Conservation (phyloP, 2,888 invertebrate species). For the Oxyscelio sp. region DNA sequence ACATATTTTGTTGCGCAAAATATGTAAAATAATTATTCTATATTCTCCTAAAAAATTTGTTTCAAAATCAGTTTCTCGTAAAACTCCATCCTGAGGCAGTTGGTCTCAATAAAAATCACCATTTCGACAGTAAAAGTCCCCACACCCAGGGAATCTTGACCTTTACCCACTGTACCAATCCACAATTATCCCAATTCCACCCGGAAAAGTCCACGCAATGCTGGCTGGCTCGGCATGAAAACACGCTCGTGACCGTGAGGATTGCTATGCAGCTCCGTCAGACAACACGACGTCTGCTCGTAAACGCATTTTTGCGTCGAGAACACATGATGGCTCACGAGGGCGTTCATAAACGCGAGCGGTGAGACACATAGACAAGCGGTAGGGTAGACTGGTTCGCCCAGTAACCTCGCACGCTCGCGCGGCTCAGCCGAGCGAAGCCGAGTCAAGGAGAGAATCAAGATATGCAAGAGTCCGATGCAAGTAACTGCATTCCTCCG, state of each 20-base stretch:
- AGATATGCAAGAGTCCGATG: constrained; percentile 78
- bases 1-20: too few relatives aligned
- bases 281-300: constrained; percentile 49
- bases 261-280: constrained; percentile 30
- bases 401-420: constrained; percentile 83
- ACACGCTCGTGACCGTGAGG: constrained; percentile 59
- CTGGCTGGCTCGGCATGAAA: constrained; percentile 6
- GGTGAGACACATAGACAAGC: constrained; percentile 75
- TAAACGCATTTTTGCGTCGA: constrained; percentile 64
- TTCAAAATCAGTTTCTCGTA: too few relatives aligned
- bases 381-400: constrained; percentile 83
- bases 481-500: constrained; percentile 81
- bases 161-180: background rate
- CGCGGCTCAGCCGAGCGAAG: constrained; percentile 60
- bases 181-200: background rate
- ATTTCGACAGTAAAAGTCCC: too few relatives aligned
- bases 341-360: constrained; percentile 59
- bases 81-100: too few relatives aligned
- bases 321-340: constrained; percentile 49
- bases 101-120: too few relatives aligned
- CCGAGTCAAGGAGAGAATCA: constrained; percentile 75
- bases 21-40: too few relatives aligned
- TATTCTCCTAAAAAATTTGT: too few relatives aligned
- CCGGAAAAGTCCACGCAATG: background rate
- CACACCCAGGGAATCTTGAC: background rate